Evolutionary conservation across 2,888 invertebrate genomes (phyloP).

Genomic region (Sceliomorpha sp.): DNA sequence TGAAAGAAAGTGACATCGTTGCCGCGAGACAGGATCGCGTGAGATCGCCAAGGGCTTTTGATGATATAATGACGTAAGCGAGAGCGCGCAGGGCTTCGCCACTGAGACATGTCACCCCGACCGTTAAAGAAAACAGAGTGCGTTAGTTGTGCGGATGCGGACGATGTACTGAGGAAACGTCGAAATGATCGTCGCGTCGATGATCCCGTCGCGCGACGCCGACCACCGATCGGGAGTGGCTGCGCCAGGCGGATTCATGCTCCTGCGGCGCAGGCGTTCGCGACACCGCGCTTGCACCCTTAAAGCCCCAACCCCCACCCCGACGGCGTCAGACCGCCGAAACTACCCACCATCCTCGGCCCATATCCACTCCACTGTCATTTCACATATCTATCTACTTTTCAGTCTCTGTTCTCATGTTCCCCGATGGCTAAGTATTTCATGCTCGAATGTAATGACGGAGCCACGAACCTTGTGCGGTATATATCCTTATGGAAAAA

Average conservation of each 20-base stretch:
- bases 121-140: conserved; percentile 57
- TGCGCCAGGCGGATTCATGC: conserved; percentile 48
- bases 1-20: too few species aligned
- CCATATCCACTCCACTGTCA: conserved; percentile 27
- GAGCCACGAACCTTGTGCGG: neutral
- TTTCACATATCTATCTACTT: conserved; percentile 20
- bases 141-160: conserved; percentile 76
- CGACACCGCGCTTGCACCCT: conserved; percentile 46
- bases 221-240: conserved; percentile 55
- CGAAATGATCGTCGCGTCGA: conserved; percentile 55
- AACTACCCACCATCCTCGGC: conserved; percentile 33
- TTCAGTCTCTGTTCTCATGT: conserved; percentile 4
- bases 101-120: conserved; percentile 34
- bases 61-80: neutral
- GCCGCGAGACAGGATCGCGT: too few species aligned
- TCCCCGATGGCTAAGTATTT: conserved; percentile 7
- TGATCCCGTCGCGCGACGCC: conserved; percentile 54
- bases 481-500: too few species aligned
- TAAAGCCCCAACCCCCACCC: conserved; percentile 38
- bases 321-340: conserved; percentile 36
- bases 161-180: conserved; percentile 76
- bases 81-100: conserved; percentile 12
- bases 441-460: conserved; percentile 1
- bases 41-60: too few species aligned
- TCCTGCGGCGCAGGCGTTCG: conserved; percentile 46